phyloP scores from a whole-genome alignment of 2,113 vertebrate species.

The Lophochroa leadbeateri region DNA sequence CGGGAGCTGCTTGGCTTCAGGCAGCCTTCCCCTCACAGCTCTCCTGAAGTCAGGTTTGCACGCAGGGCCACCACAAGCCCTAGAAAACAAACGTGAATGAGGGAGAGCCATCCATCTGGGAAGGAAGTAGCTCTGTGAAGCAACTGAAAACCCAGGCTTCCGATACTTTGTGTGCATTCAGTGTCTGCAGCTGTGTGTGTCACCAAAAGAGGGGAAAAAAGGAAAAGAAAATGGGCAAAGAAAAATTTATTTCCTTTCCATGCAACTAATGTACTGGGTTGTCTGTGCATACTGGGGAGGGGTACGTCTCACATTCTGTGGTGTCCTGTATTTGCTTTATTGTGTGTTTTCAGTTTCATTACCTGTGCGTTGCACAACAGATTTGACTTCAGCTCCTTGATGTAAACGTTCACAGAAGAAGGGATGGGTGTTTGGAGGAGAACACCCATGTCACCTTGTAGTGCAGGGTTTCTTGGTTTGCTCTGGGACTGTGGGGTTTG shows the following conservation, averaged over 20 bases:
- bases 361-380: background rate
- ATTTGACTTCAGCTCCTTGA: background rate
- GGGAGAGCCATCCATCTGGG: background rate
- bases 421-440: background rate
- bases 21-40: fast-evolving
- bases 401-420: background rate
- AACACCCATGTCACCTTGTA: background rate
- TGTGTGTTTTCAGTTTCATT: background rate
- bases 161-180: background rate
- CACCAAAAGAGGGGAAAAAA: background rate
- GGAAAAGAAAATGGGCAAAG: background rate
- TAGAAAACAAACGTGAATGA: background rate
- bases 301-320: background rate
- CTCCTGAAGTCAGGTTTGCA: background rate
- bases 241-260: background rate
- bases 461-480: constrained; percentile 37
- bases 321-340: background rate
- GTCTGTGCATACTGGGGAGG: background rate
- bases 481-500: constrained; percentile 39
- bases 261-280: background rate
- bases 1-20: background rate
- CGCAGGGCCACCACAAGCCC: background rate
- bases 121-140: background rate
- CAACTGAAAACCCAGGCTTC: background rate
- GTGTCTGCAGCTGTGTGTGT: background rate